These are phyloP conservation scores for Sipunculus nudus DNA, from an alignment of 2,888 invertebrate genomes.

Conservation along the genomic window DNA sequence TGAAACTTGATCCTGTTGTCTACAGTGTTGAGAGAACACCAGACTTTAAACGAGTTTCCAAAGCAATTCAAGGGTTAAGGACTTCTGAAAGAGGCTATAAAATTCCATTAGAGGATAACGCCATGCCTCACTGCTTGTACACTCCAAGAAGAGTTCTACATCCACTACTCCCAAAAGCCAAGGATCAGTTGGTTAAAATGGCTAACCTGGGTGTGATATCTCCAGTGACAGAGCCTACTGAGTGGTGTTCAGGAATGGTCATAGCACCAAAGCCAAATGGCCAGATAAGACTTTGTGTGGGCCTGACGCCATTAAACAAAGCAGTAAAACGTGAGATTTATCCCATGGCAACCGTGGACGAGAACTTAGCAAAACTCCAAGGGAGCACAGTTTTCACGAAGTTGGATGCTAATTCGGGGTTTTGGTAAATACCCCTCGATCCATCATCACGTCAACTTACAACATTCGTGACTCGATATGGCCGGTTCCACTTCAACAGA, in stretches of 20 bases:
- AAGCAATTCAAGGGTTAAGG: too few relatives aligned
- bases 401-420: constrained; percentile 37
- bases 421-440: too few relatives aligned
- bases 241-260: constrained; percentile 58
- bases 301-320: constrained; percentile 19
- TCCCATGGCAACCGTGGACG: constrained; percentile 18
- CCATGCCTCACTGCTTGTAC: constrained; percentile 44
- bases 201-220: constrained; percentile 45
- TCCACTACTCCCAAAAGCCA: constrained; percentile 47
- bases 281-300: constrained; percentile 20
- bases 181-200: constrained; percentile 49
- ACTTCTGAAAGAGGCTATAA: too few relatives aligned
- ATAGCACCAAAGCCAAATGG: constrained; percentile 44
- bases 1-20: not conserved
- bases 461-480: too few relatives aligned
- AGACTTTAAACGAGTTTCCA: not conserved
- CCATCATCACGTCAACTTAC: too few relatives aligned
- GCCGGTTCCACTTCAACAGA: too few relatives aligned
- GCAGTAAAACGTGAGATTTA: constrained; percentile 9
- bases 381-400: constrained; percentile 31
- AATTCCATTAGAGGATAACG: constrained; percentile 24
- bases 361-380: constrained; percentile 20
- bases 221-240: constrained; percentile 49
- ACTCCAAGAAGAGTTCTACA: constrained; percentile 53
- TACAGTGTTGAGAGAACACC: not conserved